Percentiles rank a stretch among this genome's conserved stretches.
These are phyloP conservation scores for Lithobates sylvaticus DNA, from an alignment of 2,797 vertebrate species.

Conservation along the genomic window DNA sequence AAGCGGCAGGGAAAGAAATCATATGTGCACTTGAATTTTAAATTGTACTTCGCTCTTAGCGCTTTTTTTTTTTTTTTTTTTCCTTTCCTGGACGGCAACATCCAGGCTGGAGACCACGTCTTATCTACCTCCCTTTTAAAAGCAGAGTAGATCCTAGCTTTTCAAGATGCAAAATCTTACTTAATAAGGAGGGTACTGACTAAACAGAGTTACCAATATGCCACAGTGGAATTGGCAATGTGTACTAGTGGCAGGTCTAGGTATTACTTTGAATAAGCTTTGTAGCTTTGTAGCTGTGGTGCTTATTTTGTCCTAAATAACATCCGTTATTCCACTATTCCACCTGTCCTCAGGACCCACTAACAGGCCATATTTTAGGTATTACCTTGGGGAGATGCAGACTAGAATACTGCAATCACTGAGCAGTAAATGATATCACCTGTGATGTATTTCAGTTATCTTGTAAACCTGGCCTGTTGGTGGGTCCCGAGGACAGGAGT, in stretches of 20 bases:
- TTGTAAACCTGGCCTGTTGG: too few relatives aligned
- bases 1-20: slow-evolving; percentile 70
- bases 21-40: not conserved
- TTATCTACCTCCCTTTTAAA: not conserved
- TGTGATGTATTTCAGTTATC: too few relatives aligned
- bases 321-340: not conserved
- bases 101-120: not conserved
- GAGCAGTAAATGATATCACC: too few relatives aligned
- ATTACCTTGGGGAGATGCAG: too few relatives aligned
- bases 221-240: too few relatives aligned
- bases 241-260: not conserved
- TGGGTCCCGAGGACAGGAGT: too few relatives aligned
- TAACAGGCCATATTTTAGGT: too few relatives aligned
- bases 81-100: not conserved
- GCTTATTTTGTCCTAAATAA: not conserved
- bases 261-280: not conserved
- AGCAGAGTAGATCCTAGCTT: not conserved
- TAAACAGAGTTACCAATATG: too few relatives aligned
- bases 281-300: not conserved
- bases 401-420: too few relatives aligned
- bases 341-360: too few relatives aligned
- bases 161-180: not conserved
- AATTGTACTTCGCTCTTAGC: not conserved
- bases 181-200: not conserved
- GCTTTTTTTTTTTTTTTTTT: too few relatives aligned